Evolutionary conservation across 2,113 vertebrate species (phyloP), one percentile per base, ranked within the genome.

Genomic region (Ramphastos sulfuratus): DNA sequence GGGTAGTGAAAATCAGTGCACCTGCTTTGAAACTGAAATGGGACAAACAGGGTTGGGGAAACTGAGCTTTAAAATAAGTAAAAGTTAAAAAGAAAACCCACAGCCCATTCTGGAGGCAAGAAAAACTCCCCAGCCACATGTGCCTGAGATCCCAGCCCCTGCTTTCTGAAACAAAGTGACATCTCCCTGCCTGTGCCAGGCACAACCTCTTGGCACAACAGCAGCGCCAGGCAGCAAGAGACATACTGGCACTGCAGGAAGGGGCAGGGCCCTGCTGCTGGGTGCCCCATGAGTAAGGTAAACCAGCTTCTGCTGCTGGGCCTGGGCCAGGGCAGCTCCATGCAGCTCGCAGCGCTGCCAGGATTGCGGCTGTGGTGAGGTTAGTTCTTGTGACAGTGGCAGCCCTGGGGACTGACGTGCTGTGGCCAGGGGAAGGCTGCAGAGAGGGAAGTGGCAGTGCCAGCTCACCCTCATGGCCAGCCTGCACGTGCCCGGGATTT

Each of bases 181-280:
- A 0, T 20, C 16, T 63, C 56, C 21, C 67, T 0, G 0, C 31
- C 33, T 12, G 12, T 46, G 13, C 54, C 37, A 17, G n/a, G 50
- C 2, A 1, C 27, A 7, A 15, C 44, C 75, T 42, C 15, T 7
- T 17, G 50, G 66, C 0, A 0, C 37, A 4, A 20, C 0, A 1
- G 66, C 44, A 67, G 24, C 9, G n/a, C n/a, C 25, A 1, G 3
- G 35, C 74, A 6, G 85, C 60, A 33, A 15, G 52, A 48, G 23
- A 19, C 12, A 15, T 0, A 10, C 25, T 44, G 2, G n/a, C 21
- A 17, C 58, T 61, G 50, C 55, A 7, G 59, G 73, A 24, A 37
- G 56, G 58, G 33, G 64, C 63, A 87, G 79, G 85, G 67, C 7
- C 1, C 3, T 84, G 69, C 81, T 74, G 5, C 60, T 1, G 35